These are phyloP conservation scores for Neopelma chrysocephalum DNA, from an alignment of 2,797 vertebrate species.

Conservation along the genomic window DNA sequence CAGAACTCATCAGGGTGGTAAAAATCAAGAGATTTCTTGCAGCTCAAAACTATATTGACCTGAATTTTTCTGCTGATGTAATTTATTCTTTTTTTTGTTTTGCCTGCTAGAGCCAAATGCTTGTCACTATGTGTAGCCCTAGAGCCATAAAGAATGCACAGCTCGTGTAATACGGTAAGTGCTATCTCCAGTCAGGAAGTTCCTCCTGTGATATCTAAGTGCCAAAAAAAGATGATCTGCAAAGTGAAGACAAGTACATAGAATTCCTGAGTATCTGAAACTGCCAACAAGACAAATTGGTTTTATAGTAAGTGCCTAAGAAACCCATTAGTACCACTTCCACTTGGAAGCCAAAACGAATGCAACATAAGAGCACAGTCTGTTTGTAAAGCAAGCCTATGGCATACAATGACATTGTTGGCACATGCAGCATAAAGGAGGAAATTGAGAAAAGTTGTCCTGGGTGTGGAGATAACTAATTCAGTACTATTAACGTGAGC, in stretches of 20 bases:
- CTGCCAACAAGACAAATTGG: conserved; percentile 62
- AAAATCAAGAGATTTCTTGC: background rate
- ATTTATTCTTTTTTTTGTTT: background rate
- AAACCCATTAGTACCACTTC: conserved; percentile 59
- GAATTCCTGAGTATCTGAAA: conserved; percentile 49
- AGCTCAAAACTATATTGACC: background rate
- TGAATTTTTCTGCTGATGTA: background rate
- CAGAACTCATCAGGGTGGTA: background rate
- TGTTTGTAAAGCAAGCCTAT: conserved; percentile 4
- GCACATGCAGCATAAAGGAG: background rate
- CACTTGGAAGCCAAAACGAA: conserved; percentile 37
- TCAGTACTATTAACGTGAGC: background rate
- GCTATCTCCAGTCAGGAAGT: conserved; percentile 46
- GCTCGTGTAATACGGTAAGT: background rate
- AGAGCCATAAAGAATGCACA: conserved; percentile 29
- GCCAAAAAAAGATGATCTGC: conserved; percentile 60
- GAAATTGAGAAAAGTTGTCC: conserved; percentile 23
- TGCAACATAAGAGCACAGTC: background rate
- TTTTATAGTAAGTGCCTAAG: conserved; percentile 48
- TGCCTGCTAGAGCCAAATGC: background rate
- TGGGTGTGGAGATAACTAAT: background rate
- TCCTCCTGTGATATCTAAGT: conserved; percentile 39
- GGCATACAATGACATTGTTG: background rate
- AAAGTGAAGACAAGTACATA: conserved; percentile 52
- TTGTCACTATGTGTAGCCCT: background rate